Conservation (phyloP, 2,888 invertebrate genomes). For the Clunio marinus region DNA sequence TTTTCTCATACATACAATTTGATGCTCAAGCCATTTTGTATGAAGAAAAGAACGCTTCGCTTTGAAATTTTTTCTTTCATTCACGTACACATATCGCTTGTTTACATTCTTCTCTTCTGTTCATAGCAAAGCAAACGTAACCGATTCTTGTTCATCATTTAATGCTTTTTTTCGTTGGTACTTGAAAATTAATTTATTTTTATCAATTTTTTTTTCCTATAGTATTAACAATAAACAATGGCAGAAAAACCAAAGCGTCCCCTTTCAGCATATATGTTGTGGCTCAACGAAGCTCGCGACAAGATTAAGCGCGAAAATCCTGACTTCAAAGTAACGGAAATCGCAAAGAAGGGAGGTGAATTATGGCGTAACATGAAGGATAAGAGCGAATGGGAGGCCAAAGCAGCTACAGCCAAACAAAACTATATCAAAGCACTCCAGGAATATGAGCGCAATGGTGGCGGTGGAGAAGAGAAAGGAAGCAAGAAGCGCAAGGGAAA, state of each 20-base stretch:
- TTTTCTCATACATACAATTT: not conserved
- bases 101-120: conserved; percentile 28
- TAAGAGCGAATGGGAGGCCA: conserved; percentile 88
- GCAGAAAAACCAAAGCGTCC: conserved; percentile 91
- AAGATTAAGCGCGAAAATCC: conserved; percentile 86
- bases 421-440: conserved; percentile 84
- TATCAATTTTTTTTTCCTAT: not conserved
- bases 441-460: conserved; percentile 79
- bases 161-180: not conserved
- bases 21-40: conserved; percentile 34
- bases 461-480: conserved; percentile 57
- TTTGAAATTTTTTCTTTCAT: conserved; percentile 1
- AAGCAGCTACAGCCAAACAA: conserved; percentile 82
- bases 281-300: conserved; percentile 86
- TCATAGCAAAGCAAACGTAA: not conserved
- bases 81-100: conserved; percentile 33
- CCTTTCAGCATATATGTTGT: conserved; percentile 89
- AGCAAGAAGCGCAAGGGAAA: conserved; percentile 57
- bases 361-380: conserved; percentile 88
- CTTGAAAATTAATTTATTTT: conserved; percentile 3
- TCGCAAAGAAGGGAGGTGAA: conserved; percentile 93
- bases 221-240: conserved; percentile 54
- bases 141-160: not conserved
- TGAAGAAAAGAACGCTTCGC: conserved; percentile 30
- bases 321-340: conserved; percentile 85